Conservation (phyloP, 1,140 invertebrate species). For the Paraescarpia echinospica region DNA sequence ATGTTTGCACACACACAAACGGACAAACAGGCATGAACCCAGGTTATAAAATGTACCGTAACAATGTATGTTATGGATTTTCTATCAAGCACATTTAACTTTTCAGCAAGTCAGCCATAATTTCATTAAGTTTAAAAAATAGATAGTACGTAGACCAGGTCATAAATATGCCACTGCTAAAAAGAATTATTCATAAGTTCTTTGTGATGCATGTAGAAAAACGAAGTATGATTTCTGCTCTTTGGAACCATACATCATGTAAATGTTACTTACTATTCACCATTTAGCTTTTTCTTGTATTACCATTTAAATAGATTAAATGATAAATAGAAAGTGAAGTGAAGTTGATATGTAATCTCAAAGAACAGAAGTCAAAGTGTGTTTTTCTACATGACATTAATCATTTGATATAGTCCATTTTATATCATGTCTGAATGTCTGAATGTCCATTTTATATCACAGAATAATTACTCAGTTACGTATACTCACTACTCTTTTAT, state of each 20-base stretch:
- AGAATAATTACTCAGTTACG: too few species aligned
- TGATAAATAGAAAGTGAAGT: too few species aligned
- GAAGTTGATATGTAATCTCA: too few species aligned
- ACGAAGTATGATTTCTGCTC: neutral
- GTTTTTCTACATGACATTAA: too few species aligned
- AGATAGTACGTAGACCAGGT: neutral
- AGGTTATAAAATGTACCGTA: neutral
- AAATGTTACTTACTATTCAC: neutral
- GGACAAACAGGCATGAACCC: neutral
- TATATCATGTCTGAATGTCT: too few species aligned
- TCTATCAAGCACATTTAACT: neutral
- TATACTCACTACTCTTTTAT: too few species aligned
- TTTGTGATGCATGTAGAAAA: neutral
- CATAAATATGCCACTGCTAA: neutral
- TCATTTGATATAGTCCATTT: too few species aligned
- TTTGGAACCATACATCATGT: neutral
- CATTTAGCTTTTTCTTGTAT: neutral
- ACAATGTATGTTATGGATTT: neutral
- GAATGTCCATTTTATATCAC: too few species aligned
- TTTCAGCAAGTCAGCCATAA: neutral
- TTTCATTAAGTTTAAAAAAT: neutral
- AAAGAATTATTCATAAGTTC: neutral
- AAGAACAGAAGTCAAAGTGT: too few species aligned
- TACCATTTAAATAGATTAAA: too few species aligned
- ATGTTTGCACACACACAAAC: neutral